Percentiles rank a stretch among this genome's conserved stretches.
These are phyloP conservation scores for Melinaea marsaeus DNA, from an alignment of 2,888 invertebrate species.

Conservation along the genomic window DNA sequence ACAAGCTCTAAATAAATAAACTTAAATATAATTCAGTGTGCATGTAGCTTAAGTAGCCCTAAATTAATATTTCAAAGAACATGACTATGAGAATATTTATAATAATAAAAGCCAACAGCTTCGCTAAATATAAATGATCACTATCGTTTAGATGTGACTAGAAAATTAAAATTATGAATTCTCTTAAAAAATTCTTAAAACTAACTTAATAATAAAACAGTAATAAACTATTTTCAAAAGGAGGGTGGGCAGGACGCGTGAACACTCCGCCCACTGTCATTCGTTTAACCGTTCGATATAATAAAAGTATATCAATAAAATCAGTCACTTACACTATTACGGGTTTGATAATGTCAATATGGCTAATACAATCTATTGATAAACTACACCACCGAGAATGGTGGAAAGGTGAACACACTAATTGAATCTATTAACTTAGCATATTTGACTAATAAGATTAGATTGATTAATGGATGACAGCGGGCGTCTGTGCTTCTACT, in stretches of 20 bases:
- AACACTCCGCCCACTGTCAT: constrained; percentile 24
- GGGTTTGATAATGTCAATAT: too few species aligned
- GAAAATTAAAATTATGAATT: constrained; percentile 15
- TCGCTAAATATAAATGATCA: too few species aligned
- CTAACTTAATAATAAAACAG: constrained; percentile 25
- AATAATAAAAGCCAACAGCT: too few species aligned
- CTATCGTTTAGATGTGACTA: constrained; percentile 13
- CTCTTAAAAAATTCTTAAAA: constrained; percentile 21
- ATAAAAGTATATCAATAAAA: not conserved
- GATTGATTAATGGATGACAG: constrained; percentile 12
- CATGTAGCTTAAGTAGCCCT: too few species aligned
- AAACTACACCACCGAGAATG: too few species aligned
- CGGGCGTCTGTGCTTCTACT: constrained; percentile 41
- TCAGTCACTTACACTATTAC: not conserved
- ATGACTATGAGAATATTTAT: too few species aligned
- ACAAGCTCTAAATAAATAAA: constrained; percentile 7
- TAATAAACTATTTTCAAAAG: constrained; percentile 36
- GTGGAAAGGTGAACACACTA: too few species aligned
- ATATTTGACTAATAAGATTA: too few species aligned
- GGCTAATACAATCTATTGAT: too few species aligned
- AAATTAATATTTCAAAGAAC: too few species aligned
- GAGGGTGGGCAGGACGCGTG: constrained; percentile 60
- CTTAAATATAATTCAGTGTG: constrained; percentile 10
- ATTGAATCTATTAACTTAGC: too few species aligned
- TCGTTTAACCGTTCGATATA: not conserved